These are phyloP conservation scores for Oscheius sp. DNA, from an alignment of 2,888 invertebrate genomes.

Conservation along the genomic window DNA sequence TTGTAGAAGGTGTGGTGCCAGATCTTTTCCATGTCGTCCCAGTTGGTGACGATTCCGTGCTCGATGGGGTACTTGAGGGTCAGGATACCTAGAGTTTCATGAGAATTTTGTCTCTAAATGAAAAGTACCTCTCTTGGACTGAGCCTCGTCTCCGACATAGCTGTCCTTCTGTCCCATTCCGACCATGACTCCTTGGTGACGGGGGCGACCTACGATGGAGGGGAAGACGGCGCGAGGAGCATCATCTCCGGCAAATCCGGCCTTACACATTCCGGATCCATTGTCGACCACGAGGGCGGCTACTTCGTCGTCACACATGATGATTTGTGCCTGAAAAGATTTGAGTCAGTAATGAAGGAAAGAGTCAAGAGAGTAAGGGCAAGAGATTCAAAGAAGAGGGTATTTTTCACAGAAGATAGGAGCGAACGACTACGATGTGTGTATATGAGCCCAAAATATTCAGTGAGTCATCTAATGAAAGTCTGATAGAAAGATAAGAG, in stretches of 20 bases:
- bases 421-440: not conserved
- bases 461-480: too few species aligned
- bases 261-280: conserved; percentile 79
- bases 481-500: too few species aligned
- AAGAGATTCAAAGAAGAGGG: not conserved
- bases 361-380: not conserved
- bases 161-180: conserved; percentile 76
- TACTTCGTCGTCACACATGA: conserved; percentile 37
- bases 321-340: conserved; percentile 4
- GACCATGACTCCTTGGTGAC: conserved; percentile 75
- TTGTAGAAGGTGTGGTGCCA: conserved; percentile 99
- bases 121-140: conserved; percentile 77
- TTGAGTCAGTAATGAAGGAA: not conserved
- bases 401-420: not conserved
- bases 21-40: conserved; percentile 99
- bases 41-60: conserved; percentile 96
- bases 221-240: conserved; percentile 87
- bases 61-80: conserved; percentile 95
- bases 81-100: conserved; percentile 81
- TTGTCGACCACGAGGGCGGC: conserved; percentile 52
- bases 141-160: conserved; percentile 76
- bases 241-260: conserved; percentile 84
- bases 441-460: too few species aligned
- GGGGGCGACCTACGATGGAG: conserved; percentile 80
- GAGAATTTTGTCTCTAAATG: not conserved